A percentile compares a stretch with the other conserved stretches of the same genome.
Conservation (phyloP, 1,140 invertebrate species). For the Drosophila paulistorum region DNA sequence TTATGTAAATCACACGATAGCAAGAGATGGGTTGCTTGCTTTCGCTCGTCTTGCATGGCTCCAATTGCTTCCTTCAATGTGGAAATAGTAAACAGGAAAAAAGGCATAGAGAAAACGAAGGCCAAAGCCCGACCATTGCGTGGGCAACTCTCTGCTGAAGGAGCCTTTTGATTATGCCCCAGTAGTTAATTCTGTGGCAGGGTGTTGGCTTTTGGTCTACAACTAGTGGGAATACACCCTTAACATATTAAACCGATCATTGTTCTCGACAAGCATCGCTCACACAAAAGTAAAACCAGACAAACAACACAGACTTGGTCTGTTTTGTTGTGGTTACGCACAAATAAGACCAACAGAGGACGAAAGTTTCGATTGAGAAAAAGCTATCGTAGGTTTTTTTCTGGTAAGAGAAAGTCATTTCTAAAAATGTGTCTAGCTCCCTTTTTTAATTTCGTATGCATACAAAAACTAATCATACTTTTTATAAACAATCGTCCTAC, state of each 20-base stretch:
- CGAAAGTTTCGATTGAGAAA: background rate
- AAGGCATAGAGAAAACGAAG: constrained; percentile 46
- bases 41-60: background rate
- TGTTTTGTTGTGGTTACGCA: constrained; percentile 2
- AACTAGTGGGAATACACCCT: constrained; percentile 11
- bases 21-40: constrained; percentile 37
- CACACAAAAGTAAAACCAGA: constrained; percentile 41
- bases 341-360: background rate
- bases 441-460: no score
- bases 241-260: constrained; percentile 81
- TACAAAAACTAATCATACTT: no score
- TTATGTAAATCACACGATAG: constrained; percentile 71
- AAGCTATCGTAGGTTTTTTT: no score
- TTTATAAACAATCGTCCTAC: no score
- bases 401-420: no score
- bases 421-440: no score
- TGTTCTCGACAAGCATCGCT: constrained; percentile 60
- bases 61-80: constrained; percentile 18
- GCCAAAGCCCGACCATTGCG: constrained; percentile 28
- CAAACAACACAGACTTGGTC: constrained; percentile 38
- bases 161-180: constrained; percentile 55
- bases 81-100: constrained; percentile 73
- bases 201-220: constrained; percentile 32
- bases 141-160: constrained; percentile 29
- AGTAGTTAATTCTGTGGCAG: constrained; percentile 20